phyloP scores from a whole-genome alignment of 2,113 vertebrate genomes.

The Falco punctatus region DNA sequence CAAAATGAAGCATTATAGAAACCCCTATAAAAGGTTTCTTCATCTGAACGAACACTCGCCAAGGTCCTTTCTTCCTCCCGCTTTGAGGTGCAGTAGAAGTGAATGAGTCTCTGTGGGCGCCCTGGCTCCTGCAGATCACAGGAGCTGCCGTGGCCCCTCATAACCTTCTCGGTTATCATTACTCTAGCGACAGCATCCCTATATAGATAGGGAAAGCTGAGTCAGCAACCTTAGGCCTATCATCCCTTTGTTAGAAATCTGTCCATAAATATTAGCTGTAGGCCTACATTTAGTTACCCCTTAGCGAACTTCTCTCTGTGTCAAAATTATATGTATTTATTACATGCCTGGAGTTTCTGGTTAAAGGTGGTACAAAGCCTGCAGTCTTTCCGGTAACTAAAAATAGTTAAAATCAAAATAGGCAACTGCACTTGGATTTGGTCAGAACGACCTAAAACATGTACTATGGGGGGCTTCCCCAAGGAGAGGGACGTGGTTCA shows the following conservation, averaged over 20 bases:
- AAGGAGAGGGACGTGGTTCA: background rate
- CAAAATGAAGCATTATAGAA: constrained; percentile 41
- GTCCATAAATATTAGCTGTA: background rate
- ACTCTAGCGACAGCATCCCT: background rate
- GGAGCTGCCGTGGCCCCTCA: background rate
- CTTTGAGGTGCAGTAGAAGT: constrained; percentile 35
- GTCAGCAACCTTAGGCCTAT: constrained; percentile 30
- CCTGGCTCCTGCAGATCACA: constrained; percentile 51
- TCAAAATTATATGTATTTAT: background rate
- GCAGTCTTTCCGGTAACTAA: background rate
- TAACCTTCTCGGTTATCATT: constrained; percentile 39
- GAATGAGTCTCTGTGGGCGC: constrained; percentile 25
- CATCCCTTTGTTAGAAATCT: background rate
- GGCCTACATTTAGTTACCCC: background rate
- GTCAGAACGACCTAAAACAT: background rate
- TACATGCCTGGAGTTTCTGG: accelerated
- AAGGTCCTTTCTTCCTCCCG: constrained; percentile 75
- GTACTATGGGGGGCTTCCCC: accelerated
- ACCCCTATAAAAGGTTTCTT: constrained; percentile 53
- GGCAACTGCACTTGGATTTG: background rate
- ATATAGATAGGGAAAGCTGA: background rate
- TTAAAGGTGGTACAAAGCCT: background rate
- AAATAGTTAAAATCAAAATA: background rate
- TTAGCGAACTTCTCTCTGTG: background rate
- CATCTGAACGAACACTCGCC: constrained; percentile 44